Percentiles rank a stretch among this genome's conserved stretches.
Evolutionary conservation across 2,113 vertebrate species (phyloP).

Genomic region (Centropus bengalensis): DNA sequence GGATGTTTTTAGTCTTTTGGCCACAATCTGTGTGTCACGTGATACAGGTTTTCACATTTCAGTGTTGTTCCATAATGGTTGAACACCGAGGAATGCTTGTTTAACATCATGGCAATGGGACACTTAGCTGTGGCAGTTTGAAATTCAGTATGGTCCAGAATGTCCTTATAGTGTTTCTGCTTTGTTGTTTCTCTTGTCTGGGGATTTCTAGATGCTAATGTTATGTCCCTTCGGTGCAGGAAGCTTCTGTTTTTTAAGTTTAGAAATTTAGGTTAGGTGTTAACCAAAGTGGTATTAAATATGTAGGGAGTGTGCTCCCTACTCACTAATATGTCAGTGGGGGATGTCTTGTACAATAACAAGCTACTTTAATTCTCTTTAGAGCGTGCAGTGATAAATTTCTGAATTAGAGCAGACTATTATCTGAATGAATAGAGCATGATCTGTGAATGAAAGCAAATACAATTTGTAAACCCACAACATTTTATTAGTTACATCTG

Average conservation of each 20-base stretch:
- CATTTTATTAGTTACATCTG: background rate
- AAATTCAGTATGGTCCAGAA: background rate
- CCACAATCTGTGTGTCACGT: fast-evolving
- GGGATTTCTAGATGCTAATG: fast-evolving
- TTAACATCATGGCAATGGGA: background rate
- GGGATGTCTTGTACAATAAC: background rate
- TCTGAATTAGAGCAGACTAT: background rate
- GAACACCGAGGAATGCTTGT: background rate
- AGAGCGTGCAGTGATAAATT: background rate
- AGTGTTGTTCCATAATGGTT: background rate
- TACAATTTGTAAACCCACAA: background rate
- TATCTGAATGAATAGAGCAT: background rate
- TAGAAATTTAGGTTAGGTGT: background rate
- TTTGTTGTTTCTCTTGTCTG: background rate
- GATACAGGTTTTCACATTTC: background rate
- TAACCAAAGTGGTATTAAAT: background rate
- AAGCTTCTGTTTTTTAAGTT: background rate
- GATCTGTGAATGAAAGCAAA: background rate
- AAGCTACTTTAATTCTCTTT: background rate
- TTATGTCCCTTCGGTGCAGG: background rate
- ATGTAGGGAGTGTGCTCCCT: background rate
- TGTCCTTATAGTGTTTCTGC: background rate
- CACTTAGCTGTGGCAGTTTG: background rate
- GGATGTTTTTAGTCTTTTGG: background rate
- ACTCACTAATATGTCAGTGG: background rate